Percentiles rank a stretch among this genome's conserved stretches.
These are phyloP conservation scores for Cheilosia scutellata DNA, from an alignment of 2,888 invertebrate genomes.

Conservation along the genomic window DNA sequence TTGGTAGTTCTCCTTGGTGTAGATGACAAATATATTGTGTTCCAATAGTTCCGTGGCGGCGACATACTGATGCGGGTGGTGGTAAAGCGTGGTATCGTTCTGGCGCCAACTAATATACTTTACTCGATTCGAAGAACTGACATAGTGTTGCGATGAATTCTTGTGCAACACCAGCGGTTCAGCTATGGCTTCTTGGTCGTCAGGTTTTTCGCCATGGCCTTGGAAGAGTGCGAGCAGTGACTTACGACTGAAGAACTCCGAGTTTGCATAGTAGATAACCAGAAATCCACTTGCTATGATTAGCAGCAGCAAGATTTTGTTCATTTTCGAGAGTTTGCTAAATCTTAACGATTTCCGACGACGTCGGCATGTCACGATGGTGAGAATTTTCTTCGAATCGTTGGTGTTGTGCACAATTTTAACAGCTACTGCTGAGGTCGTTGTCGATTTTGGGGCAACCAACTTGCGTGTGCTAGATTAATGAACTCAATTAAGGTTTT, in stretches of 20 bases:
- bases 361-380: slow-evolving; percentile 75
- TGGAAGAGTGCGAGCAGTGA: slow-evolving; percentile 79
- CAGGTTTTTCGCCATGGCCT: slow-evolving; percentile 65
- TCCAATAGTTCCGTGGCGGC: slow-evolving; percentile 76
- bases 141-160: slow-evolving; percentile 36
- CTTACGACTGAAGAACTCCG: slow-evolving; percentile 79
- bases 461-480: slow-evolving; percentile 36
- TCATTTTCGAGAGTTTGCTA: slow-evolving; percentile 79
- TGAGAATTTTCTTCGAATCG: slow-evolving; percentile 70
- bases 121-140: slow-evolving; percentile 59
- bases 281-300: slow-evolving; percentile 80
- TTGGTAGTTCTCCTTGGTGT: slow-evolving; percentile 83
- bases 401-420: slow-evolving; percentile 68
- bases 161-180: slow-evolving; percentile 55
- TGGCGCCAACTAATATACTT: slow-evolving; percentile 70
- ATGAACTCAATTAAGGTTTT: slow-evolving; percentile 24
- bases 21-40: slow-evolving; percentile 83
- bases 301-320: slow-evolving; percentile 80
- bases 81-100: slow-evolving; percentile 56
- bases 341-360: slow-evolving; percentile 74
- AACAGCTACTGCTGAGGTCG: slow-evolving; percentile 62
- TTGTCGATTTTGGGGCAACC: slow-evolving; percentile 55
- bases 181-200: slow-evolving; percentile 28
- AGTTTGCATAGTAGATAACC: slow-evolving; percentile 82
- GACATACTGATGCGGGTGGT: slow-evolving; percentile 53